Conservation (phyloP, 2,113 vertebrate species). For the Glaucomys volans region DNA sequence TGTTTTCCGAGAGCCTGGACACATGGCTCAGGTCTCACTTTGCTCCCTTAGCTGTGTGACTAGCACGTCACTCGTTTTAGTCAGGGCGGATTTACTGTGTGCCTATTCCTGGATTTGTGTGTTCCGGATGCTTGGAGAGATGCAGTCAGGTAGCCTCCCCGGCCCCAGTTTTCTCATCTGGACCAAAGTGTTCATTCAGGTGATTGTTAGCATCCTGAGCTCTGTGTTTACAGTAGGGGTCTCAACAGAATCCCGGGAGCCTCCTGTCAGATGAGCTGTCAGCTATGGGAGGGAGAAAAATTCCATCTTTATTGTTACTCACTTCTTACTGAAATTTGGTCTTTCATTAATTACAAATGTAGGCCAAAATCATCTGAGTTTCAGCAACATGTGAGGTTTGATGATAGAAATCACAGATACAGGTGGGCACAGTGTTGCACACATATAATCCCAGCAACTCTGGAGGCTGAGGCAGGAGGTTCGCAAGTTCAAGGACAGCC, state of each 20-base stretch:
- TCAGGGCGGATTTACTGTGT: background rate
- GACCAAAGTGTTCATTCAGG: background rate
- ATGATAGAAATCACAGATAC: background rate
- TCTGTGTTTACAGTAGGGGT: background rate
- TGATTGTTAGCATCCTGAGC: background rate
- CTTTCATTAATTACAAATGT: background rate
- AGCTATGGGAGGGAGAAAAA: background rate
- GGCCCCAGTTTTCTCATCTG: background rate
- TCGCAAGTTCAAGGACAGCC: background rate
- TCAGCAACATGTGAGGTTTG: background rate
- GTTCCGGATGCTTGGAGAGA: background rate
- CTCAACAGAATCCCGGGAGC: background rate
- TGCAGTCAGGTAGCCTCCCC: background rate
- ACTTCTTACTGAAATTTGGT: constrained; percentile 19
- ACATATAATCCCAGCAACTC: background rate
- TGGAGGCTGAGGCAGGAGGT: background rate
- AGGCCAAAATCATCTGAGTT: background rate
- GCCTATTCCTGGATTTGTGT: background rate
- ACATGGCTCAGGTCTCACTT: background rate
- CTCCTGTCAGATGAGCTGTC: background rate
- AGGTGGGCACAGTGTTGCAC: background rate
- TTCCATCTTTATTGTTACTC: background rate
- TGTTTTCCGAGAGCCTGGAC: background rate
- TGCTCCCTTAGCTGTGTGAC: background rate
- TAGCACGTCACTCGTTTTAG: background rate